These are phyloP conservation scores for Orestias chungarensis DNA, from an alignment of 2,797 vertebrate genomes.

Conservation along the genomic window DNA sequence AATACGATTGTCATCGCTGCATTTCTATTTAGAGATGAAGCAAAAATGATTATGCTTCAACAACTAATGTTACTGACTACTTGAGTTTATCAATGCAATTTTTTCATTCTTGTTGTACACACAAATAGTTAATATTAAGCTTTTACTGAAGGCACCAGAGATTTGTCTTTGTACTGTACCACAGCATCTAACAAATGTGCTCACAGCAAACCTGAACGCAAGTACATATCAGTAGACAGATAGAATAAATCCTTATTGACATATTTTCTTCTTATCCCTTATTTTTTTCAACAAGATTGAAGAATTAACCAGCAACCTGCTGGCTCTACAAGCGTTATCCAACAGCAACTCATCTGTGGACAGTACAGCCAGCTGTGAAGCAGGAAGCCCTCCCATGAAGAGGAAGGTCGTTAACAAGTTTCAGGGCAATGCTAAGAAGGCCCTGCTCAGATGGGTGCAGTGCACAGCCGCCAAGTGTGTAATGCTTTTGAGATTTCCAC, in stretches of 20 bases:
- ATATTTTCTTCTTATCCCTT: neutral
- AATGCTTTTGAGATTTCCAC: neutral
- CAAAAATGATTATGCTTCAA: too few relatives aligned
- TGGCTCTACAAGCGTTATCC: conserved; percentile 89
- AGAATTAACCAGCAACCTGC: conserved; percentile 96
- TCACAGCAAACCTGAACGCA: neutral
- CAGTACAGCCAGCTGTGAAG: conserved; percentile 87
- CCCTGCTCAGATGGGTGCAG: conserved; percentile 94
- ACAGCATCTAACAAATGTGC: neutral
- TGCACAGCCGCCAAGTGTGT: conserved; percentile 88
- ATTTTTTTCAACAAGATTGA: conserved; percentile 84
- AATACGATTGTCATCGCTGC: too few relatives aligned
- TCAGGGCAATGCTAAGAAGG: conserved; percentile 93
- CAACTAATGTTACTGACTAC: too few relatives aligned
- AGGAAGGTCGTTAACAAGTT: conserved; percentile 90
- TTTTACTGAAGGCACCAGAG: neutral
- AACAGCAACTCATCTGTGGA: conserved; percentile 93
- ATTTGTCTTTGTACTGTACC: neutral
- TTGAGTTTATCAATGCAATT: too few relatives aligned
- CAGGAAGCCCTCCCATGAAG: conserved; percentile 93
- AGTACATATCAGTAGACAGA: neutral
- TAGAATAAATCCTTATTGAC: neutral
- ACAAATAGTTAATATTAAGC: neutral
- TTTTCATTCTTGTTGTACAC: too few relatives aligned
- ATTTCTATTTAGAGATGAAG: too few relatives aligned